These are phyloP conservation scores for Epicampocera succincta DNA, from an alignment of 2,888 invertebrate species.

Conservation along the genomic window DNA sequence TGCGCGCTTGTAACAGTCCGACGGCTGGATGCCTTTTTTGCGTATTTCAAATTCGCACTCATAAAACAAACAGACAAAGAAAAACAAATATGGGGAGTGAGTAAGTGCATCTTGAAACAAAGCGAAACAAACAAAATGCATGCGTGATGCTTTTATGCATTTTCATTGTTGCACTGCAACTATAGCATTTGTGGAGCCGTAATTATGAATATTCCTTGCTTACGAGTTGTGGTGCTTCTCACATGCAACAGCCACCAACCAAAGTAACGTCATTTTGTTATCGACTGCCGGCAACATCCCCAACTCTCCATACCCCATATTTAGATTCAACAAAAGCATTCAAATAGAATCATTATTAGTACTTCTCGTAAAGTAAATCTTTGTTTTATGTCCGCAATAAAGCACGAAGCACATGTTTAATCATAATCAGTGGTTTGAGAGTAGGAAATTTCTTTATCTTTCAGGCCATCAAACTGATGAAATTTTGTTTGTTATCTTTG, in stretches of 20 bases:
- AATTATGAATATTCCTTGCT: slow-evolving; percentile 20
- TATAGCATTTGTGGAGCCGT: slow-evolving; percentile 1
- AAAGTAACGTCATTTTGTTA: slow-evolving; percentile 16
- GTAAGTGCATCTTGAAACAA: slow-evolving; percentile 55
- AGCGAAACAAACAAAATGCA: background rate
- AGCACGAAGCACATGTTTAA: slow-evolving; percentile 10
- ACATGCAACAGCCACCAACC: slow-evolving; percentile 37
- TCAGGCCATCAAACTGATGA: background rate
- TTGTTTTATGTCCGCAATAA: slow-evolving; percentile 5
- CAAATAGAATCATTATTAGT: slow-evolving; percentile 24
- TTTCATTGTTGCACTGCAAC: slow-evolving; percentile 32
- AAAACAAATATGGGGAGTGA: slow-evolving; percentile 8
- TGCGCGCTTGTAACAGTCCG: background rate
- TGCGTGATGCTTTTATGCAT: slow-evolving; percentile 32
- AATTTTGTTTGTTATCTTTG: too few relatives aligned
- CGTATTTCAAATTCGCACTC: slow-evolving; percentile 9
- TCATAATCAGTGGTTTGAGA: background rate
- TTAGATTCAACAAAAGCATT: slow-evolving; percentile 5
- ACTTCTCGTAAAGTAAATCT: slow-evolving; percentile 14
- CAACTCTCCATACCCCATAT: slow-evolving; percentile 21
- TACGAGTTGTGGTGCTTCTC: background rate
- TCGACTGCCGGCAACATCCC: slow-evolving; percentile 22
- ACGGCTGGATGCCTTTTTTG: background rate
- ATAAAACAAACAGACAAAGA: slow-evolving; percentile 17
- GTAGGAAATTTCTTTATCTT: background rate